Evolutionary conservation across 2,113 vertebrate species (phyloP), one percentile per base, ranked within the genome.

Genomic region (Sander vitreus): DNA sequence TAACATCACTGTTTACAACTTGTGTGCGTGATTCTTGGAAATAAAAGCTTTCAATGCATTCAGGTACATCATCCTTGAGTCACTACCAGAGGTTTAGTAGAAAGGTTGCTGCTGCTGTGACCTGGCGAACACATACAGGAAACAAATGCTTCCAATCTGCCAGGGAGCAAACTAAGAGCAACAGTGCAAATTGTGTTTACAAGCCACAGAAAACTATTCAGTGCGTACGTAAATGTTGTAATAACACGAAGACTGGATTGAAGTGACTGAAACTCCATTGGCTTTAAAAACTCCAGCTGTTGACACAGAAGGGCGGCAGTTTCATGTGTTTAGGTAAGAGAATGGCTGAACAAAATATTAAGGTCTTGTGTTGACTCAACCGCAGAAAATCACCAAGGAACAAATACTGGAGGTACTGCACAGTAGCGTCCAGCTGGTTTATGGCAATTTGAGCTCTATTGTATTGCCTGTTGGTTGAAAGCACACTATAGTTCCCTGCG

Each of bases 111-210:
- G 30, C 55, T 23, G 43, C 66, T 76, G 58, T 67, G 53, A 92
- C 76, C 76, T 64, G 79, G 76, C 55, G 84, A 80, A 75, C 66
- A 43, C 84, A 65, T 82, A 45, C 54, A 77, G 23, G 57, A 67
- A 66, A 75, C 9, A 43, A 10, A 14, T 48, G 45, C 72, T 62
- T 60, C 55, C 78, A 69, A 78, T 85, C 80, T 80, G 78, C 58
- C 76, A 54, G 48, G 1, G n/a, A 82, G 59, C 25, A 65, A 63
- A 70, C 47, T 8, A 76, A 59, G 72, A 85, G 75, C 72, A 73
- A 73, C 65, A 73, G 68, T 69, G 66, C 72, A 85, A 85, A 86
- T 78, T 78, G 53, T 74, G 80, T 87, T 86, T 82, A 81, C 50
- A 73, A 86, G 79, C 76, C 65, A 81, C 58, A 48, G 30, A 80